Evolutionary conservation across 2,797 vertebrate genomes (phyloP), one percentile per base, ranked within the genome.

Genomic region (Pteropus rufus): DNA sequence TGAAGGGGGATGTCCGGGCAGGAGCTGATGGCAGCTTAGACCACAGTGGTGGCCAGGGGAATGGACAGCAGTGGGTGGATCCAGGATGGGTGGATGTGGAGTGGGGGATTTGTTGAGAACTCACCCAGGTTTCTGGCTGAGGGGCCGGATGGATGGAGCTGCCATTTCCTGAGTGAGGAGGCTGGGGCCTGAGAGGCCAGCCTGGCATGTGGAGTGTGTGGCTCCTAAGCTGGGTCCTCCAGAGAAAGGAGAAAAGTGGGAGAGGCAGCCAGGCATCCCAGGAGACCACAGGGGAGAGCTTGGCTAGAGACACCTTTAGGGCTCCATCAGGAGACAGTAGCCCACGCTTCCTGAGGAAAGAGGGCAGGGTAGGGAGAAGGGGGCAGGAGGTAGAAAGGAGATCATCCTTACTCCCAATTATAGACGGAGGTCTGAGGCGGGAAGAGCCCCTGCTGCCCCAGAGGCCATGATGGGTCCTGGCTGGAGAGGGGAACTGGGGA

Each of bases 131-230:
- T 26, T 62, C 75, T 81, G 7, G 26, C 79, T 65, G 39, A 23
- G n/a, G 36, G 9, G 2, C 10, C 2, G 0, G 26, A 29, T 29
- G 10, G 54, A 2, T 4, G 73, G n/a, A 54, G 21, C 19, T 24
- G 75, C 58, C 49, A 49, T 16, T 49, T 49, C 49, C 49, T 49
- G 15, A 49, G 4, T 49, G 49, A 49, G 49, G 49, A 49, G 15
- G 4, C 49, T 16, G 49, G 49, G 49, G 36, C 54, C 18, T 26
- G 1, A 46, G 56, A 39, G n/a, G 44, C 69, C 18, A 8, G 49
- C 0, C 0, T 26, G 11, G 41, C 0, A 0, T 0, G 10, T 4
- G 23, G 46, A 9, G 77, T 1, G 1, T 11, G 5, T 6, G 14
- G 29, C 23, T 54, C 23, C 26, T 4, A 18, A 69, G 44, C 18